Evolutionary conservation across 2,888 invertebrate genomes (phyloP), one percentile per base, ranked within the genome.

Genomic region (Eucera pruinosa): DNA sequence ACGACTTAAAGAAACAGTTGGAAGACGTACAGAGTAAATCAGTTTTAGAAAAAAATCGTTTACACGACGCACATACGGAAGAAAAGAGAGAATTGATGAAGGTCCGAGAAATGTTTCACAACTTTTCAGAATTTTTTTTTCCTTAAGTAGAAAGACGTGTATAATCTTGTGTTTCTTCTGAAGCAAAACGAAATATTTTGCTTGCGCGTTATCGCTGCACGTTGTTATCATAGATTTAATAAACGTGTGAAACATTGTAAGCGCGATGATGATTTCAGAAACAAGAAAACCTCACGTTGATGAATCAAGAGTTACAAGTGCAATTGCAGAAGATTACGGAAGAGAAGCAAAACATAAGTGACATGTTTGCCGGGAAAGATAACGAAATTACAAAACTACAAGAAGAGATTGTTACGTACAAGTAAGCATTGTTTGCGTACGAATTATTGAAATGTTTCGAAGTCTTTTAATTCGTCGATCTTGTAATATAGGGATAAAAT

Each of bases 221-320:
- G 36, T 58, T 64, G 30, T 74, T 58, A 74, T 67, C 25, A 20
- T 60, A 57, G 13, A 27, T 54, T 45, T 43, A 48, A 54, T 41
- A 45, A 50, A 61, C 41, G 5, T 39, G n/a, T 50, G 7, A 66
- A 18, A n/a, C 36, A n/a, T 36, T 47, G 33, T 48, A 33, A 68
- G 2, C 47, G n/a, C n/a, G 39, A 58, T 66, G n/a, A 60, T 68
- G 30, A 48, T 81, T 77, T 55, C n/a, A 84, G 84, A 68, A 82
- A 48, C 67, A 74, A 61, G 67, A 68, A 33, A 64, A 45, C 18
- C 60, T 82, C 20, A 13, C 77, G 60, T 55, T 48, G n/a, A 65
- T 45, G 48, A 69, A 62, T 3, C 58, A 73, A 30, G 57, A 47
- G 23, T 75, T 84, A 36, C 72, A 78, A 48, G 45, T 36, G 15